Evolutionary conservation across 2,113 vertebrate genomes (phyloP).

Genomic region (Melospiza melodia): DNA sequence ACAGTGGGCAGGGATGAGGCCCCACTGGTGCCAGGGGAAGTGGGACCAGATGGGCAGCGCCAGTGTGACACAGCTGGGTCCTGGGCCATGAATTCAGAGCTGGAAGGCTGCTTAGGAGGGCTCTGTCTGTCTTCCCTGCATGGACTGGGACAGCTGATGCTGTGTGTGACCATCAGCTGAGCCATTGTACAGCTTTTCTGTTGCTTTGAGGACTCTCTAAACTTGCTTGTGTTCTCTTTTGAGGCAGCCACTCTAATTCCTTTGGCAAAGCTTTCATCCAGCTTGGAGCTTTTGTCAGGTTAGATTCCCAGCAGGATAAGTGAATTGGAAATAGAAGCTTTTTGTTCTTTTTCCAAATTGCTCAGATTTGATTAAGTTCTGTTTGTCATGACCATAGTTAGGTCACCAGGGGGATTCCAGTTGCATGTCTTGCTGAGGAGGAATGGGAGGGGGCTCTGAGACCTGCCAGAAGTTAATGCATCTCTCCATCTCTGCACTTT

Average conservation of each 20-base stretch:
- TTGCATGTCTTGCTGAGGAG: background rate
- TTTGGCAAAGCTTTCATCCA: background rate
- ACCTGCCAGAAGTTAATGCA: background rate
- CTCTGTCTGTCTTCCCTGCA: background rate
- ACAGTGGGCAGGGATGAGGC: background rate
- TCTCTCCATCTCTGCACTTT: background rate
- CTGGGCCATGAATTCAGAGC: rapidly evolving
- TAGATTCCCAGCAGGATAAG: background rate
- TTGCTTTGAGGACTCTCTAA: background rate
- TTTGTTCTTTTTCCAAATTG: background rate
- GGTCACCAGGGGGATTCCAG: background rate
- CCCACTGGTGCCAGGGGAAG: background rate
- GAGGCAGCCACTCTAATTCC: background rate
- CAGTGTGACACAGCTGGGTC: background rate
- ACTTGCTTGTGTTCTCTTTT: background rate
- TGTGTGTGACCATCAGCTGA: background rate
- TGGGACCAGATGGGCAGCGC: background rate
- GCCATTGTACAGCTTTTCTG: background rate
- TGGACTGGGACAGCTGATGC: background rate
- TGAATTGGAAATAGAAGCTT: background rate
- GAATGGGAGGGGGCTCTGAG: background rate
- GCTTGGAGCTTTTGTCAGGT: background rate
- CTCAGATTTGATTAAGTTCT: background rate
- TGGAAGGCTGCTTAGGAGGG: background rate
- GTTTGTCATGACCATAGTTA: background rate